Percentiles rank a stretch among this genome's conserved stretches.
These are phyloP conservation scores for Furcifer pardalis DNA, from an alignment of 2,797 vertebrate genomes.

Conservation along the genomic window DNA sequence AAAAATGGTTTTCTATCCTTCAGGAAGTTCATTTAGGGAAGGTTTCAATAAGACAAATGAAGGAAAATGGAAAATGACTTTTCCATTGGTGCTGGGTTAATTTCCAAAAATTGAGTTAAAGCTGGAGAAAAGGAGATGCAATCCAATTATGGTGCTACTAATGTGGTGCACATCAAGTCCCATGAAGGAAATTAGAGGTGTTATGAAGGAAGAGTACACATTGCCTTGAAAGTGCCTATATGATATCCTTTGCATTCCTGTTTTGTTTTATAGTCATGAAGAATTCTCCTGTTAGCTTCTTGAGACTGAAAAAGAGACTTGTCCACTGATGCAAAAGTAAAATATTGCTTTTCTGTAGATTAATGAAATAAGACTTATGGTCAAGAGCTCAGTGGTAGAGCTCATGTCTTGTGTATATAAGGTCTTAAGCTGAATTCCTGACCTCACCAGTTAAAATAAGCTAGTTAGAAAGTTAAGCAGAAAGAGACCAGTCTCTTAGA, in stretches of 20 bases:
- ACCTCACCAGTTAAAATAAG: neutral
- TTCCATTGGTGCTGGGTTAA: conserved; percentile 51
- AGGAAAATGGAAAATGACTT: conserved; percentile 57
- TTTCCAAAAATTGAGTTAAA: conserved; percentile 57
- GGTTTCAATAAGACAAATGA: conserved; percentile 50
- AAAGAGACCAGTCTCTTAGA: neutral
- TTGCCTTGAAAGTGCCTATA: conserved; percentile 15
- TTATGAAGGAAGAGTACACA: conserved; percentile 47
- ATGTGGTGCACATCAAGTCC: conserved; percentile 49
- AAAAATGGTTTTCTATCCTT: conserved; percentile 32
- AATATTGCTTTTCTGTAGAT: neutral
- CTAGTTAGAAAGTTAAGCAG: neutral
- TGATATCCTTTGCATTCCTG: conserved; percentile 15
- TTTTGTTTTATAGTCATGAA: conserved; percentile 22
- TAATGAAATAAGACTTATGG: neutral
- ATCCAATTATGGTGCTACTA: conserved; percentile 54
- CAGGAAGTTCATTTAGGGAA: conserved; percentile 53
- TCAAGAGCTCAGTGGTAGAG: neutral
- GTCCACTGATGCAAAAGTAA: neutral
- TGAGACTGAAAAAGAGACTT: neutral
- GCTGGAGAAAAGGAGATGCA: conserved; percentile 48
- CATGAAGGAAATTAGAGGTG: conserved; percentile 61
- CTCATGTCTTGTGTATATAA: neutral
- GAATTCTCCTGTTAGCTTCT: neutral
- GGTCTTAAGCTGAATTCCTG: neutral